Evolutionary conservation across 2,888 invertebrate species (phyloP).

Genomic region (Antheraea yamamai): DNA sequence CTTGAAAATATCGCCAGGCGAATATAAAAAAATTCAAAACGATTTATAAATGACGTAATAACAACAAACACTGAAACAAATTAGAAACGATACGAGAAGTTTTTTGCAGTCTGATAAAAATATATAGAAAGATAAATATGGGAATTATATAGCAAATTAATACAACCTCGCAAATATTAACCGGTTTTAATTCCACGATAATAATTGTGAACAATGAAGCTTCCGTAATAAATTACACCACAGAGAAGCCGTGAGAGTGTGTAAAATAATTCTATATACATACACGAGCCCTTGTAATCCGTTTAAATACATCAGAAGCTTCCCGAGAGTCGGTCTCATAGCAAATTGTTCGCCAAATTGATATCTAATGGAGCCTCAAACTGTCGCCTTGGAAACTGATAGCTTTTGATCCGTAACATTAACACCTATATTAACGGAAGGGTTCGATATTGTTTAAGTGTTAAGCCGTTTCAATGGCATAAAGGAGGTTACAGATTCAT

Average conservation of each 20-base stretch:
- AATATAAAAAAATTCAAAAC: too few relatives aligned
- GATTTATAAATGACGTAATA: too few relatives aligned
- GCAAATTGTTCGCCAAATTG: conserved; percentile 26
- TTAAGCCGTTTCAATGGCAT: too few relatives aligned
- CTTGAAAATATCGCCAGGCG: too few relatives aligned
- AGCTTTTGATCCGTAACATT: conserved; percentile 10
- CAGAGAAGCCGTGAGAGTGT: background rate
- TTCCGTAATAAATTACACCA: background rate
- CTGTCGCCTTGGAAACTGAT: conserved; percentile 6
- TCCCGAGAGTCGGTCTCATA: conserved; percentile 17
- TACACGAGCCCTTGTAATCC: background rate
- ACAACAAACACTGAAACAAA: too few relatives aligned
- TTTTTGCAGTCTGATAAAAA: too few relatives aligned
- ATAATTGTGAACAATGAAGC: background rate
- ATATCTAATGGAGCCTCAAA: conserved; percentile 23
- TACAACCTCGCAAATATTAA: too few relatives aligned
- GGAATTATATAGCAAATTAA: too few relatives aligned
- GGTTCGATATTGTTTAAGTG: background rate
- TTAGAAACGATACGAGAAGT: too few relatives aligned
- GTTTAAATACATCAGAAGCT: conserved; percentile 21
- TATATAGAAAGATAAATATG: too few relatives aligned
- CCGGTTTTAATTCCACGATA: background rate
- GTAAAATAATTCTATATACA: background rate
- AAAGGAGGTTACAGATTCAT: too few relatives aligned
- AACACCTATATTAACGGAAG: background rate